Evolutionary conservation across 2,113 vertebrate genomes (phyloP).

Genomic region (Campylorhamphus procurvoides): DNA sequence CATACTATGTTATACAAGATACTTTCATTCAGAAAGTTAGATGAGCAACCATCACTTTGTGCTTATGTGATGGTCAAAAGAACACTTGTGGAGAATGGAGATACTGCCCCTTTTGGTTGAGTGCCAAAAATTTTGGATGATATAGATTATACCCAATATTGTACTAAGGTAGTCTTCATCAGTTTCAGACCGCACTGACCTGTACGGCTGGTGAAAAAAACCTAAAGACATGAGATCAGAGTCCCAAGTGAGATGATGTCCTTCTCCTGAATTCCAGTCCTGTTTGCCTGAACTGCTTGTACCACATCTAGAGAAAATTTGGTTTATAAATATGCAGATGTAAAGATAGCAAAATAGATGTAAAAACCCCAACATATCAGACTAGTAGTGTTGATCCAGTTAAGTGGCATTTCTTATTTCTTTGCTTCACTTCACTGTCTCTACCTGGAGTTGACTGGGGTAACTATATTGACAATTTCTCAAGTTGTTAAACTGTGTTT

Average conservation of each 20-base stretch:
- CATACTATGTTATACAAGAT: neutral
- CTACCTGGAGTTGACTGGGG: neutral
- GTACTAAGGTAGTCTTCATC: neutral
- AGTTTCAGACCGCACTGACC: neutral
- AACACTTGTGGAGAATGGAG: neutral
- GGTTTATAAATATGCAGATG: neutral
- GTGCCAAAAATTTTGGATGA: neutral
- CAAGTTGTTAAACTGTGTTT: neutral
- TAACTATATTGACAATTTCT: neutral
- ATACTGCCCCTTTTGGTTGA: neutral
- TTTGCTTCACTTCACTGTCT: neutral
- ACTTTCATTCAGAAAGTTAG: neutral
- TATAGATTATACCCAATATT: neutral
- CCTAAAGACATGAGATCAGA: neutral
- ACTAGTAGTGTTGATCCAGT: neutral
- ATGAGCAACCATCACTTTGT: neutral
- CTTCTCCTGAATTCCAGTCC: neutral
- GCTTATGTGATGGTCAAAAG: neutral
- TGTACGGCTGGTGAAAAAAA: neutral
- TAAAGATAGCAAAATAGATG: neutral
- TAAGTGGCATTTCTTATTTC: neutral
- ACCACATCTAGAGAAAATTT: neutral
- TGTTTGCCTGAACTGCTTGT: neutral
- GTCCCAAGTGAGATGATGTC: rapidly evolving
- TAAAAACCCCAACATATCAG: neutral